Evolutionary conservation across 2,888 invertebrate genomes (phyloP).

Genomic region (Phorcus lineatus): DNA sequence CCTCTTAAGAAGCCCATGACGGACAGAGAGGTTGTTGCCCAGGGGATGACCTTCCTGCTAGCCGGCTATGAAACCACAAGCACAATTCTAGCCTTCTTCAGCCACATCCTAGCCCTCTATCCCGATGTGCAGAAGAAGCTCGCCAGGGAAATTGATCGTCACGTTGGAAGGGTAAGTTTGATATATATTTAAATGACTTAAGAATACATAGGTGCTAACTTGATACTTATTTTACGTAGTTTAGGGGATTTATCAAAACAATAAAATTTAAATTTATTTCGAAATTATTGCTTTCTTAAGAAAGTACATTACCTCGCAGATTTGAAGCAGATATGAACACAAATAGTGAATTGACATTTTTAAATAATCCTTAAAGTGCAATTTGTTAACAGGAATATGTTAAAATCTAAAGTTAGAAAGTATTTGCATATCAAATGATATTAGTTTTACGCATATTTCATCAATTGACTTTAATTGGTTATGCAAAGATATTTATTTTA

Average conservation of each 20-base stretch:
- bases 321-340: too few species aligned
- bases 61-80: constrained; percentile 79
- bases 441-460: too few species aligned
- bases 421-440: too few species aligned
- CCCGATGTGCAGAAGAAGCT: constrained; percentile 76
- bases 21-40: constrained; percentile 68
- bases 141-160: constrained; percentile 73
- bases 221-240: not conserved
- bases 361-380: too few species aligned
- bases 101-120: constrained; percentile 76
- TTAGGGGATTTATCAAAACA: too few species aligned
- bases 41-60: constrained; percentile 76
- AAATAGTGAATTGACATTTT: too few species aligned
- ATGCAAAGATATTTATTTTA: not conserved
- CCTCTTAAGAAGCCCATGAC: constrained; percentile 46
- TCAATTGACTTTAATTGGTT: too few species aligned
- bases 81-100: constrained; percentile 76
- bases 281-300: too few species aligned
- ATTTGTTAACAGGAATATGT: too few species aligned
- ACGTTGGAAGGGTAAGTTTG: constrained; percentile 52
- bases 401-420: too few species aligned
- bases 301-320: too few species aligned
- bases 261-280: too few species aligned
- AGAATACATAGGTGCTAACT: not conserved
- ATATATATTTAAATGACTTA: not conserved